These are phyloP conservation scores for Thera obeliscata DNA, from an alignment of 2,888 invertebrate species.

Conservation along the genomic window DNA sequence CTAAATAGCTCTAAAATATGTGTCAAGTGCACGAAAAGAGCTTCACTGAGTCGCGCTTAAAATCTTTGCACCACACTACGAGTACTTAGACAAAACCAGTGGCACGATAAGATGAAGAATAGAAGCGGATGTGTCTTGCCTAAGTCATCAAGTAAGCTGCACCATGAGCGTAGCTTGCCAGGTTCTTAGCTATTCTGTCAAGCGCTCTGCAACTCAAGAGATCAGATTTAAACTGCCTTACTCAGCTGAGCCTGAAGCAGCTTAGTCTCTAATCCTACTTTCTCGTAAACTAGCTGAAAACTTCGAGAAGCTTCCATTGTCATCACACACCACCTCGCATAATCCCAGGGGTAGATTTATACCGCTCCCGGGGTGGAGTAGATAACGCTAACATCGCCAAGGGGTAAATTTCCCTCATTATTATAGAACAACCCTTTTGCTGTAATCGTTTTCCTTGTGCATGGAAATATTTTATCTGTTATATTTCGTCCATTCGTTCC, in stretches of 20 bases:
- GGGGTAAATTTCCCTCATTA: slow-evolving; percentile 35
- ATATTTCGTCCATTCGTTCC: slow-evolving; percentile 28
- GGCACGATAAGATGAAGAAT: no score
- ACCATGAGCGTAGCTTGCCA: no score
- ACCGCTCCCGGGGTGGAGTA: slow-evolving; percentile 13
- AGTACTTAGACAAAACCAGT: no score
- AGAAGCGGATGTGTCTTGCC: no score
- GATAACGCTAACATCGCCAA: slow-evolving; percentile 31
- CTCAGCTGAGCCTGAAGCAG: slow-evolving; percentile 12
- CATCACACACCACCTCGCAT: slow-evolving; percentile 19
- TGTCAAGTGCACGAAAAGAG: no score
- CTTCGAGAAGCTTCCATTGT: slow-evolving; percentile 29
- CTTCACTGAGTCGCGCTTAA: no score
- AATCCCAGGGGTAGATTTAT: slow-evolving; percentile 25
- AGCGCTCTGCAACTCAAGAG: background rate
- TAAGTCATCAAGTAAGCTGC: no score
- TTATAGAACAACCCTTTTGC: slow-evolving; percentile 36
- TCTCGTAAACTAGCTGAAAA: slow-evolving; percentile 23
- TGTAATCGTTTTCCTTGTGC: slow-evolving; percentile 35
- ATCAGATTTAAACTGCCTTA: slow-evolving; percentile 4
- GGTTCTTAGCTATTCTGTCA: background rate
- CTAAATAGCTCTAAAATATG: no score
- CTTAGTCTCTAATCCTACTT: slow-evolving; percentile 14
- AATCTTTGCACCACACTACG: no score
- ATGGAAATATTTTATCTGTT: slow-evolving; percentile 30